phyloP scores from a whole-genome alignment of 2,888 invertebrate species.

The Andricus quercusramuli region DNA sequence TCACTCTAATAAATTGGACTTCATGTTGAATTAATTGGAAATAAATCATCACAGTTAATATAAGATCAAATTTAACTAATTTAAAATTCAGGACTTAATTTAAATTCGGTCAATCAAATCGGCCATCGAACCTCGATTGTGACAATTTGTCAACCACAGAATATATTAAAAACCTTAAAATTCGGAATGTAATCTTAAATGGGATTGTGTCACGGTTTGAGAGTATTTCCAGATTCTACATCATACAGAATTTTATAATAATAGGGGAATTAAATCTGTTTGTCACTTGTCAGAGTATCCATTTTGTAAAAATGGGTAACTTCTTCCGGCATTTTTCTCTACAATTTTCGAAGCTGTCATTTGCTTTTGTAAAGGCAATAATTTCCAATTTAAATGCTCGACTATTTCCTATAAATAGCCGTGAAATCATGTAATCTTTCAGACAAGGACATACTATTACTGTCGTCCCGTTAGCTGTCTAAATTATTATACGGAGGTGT shows the following conservation, averaged over 20 bases:
- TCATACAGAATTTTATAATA: not conserved
- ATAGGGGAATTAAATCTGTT: not conserved
- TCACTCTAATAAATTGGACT: too few species aligned
- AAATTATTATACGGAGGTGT: not conserved
- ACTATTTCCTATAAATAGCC: constrained; percentile 19
- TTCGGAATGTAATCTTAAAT: too few species aligned
- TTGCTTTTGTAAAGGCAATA: not conserved
- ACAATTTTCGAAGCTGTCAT: not conserved
- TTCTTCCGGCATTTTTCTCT: not conserved
- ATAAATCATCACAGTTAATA: too few species aligned
- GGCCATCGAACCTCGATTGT: too few species aligned
- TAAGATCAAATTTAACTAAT: too few species aligned
- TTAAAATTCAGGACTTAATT: too few species aligned
- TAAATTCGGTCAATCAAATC: too few species aligned
- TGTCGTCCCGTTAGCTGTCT: not conserved
- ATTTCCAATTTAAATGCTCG: not conserved
- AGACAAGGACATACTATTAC: not conserved
- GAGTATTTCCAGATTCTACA: not conserved
- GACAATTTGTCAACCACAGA: too few species aligned
- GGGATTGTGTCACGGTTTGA: too few species aligned
- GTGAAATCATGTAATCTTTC: not conserved
- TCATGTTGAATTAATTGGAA: too few species aligned
- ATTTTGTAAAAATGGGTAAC: not conserved
- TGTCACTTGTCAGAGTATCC: not conserved
- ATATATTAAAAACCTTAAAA: too few species aligned